Evolutionary conservation across 2,113 vertebrate genomes (phyloP).

Genomic region (Sapajus apella): DNA sequence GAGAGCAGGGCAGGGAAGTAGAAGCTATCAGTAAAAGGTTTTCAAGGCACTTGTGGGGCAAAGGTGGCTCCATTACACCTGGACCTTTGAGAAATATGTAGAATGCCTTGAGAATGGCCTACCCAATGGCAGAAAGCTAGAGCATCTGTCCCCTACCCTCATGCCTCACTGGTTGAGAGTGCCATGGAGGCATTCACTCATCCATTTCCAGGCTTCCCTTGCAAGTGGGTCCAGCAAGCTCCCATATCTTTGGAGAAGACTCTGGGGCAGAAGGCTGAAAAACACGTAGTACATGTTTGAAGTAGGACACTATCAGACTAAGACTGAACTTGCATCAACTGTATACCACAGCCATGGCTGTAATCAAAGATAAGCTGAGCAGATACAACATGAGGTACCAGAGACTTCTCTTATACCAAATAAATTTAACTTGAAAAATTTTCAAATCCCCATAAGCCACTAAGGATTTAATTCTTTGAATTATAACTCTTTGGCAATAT

Average conservation of each 20-base stretch:
- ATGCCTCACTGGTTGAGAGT: not conserved
- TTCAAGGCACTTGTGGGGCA: not conserved
- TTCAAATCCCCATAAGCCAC: not conserved
- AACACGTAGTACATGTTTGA: not conserved
- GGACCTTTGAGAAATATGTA: not conserved
- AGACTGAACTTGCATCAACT: not conserved
- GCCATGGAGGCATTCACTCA: not conserved
- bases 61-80: not conserved
- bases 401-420: not conserved
- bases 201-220: not conserved
- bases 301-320: not conserved
- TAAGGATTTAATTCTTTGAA: not conserved
- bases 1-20: not conserved
- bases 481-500: not conserved
- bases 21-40: not conserved
- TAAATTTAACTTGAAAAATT: not conserved
- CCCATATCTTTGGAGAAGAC: not conserved
- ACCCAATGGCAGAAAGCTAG: not conserved
- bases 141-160: not conserved
- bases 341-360: not conserved
- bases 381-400: not conserved
- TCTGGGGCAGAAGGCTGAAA: not conserved
- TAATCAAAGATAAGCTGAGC: not conserved
- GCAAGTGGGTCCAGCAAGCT: not conserved
- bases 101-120: not conserved